These are phyloP conservation scores for Xylota sylvarum DNA, from an alignment of 2,888 invertebrate genomes.

Conservation along the genomic window DNA sequence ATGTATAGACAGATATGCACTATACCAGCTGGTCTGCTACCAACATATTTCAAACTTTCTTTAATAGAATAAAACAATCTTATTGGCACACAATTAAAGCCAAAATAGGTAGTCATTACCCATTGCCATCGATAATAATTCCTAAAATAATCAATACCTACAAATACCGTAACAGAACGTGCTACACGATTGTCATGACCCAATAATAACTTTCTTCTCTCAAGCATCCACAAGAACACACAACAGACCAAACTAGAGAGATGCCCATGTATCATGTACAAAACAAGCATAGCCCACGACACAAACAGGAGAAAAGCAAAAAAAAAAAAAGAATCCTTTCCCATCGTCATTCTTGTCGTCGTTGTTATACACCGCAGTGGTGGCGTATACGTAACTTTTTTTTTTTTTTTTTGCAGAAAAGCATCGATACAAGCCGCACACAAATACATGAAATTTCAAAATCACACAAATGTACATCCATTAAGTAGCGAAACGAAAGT, in stretches of 20 bases:
- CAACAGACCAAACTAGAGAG: conserved; percentile 17
- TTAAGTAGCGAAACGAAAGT: conserved; percentile 23
- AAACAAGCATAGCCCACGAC: conserved; percentile 41
- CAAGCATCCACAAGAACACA: conserved; percentile 16
- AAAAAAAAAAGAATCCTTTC: conserved; percentile 36
- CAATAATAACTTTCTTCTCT: conserved; percentile 43
- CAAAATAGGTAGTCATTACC: neutral
- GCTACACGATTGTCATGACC: conserved; percentile 47
- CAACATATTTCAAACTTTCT: no score
- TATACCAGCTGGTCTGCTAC: no score
- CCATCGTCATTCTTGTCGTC: conserved; percentile 46
- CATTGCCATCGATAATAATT: conserved; percentile 22
- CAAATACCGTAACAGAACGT: conserved; percentile 19
- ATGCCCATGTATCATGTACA: conserved; percentile 58
- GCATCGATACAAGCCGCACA: conserved; percentile 55
- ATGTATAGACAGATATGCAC: no score
- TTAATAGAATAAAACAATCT: no score
- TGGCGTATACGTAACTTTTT: conserved; percentile 45
- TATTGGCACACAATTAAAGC: no score
- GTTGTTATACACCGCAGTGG: conserved; percentile 38
- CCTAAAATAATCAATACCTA: conserved; percentile 40
- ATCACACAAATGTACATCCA: conserved; percentile 61
- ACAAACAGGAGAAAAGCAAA: conserved; percentile 6
- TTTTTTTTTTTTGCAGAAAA: conserved; percentile 12
- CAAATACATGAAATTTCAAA: conserved; percentile 41